Evolutionary conservation across 1,140 invertebrate genomes (phyloP).

Genomic region (Paramacrobiotus metropolitanus): DNA sequence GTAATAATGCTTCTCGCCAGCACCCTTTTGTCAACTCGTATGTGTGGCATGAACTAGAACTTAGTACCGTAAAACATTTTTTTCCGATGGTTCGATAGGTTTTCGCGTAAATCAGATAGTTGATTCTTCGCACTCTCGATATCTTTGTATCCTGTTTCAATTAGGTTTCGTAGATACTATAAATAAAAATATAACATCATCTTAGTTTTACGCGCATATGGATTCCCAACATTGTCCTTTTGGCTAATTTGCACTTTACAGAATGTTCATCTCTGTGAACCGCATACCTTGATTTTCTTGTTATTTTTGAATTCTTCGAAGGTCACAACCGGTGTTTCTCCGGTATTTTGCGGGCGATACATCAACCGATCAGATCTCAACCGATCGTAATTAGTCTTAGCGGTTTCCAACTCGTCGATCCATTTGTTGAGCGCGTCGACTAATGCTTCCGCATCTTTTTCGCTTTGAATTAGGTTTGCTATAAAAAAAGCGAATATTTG

Average conservation of each 20-base stretch:
- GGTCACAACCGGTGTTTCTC: not conserved
- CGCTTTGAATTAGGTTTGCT: not conserved
- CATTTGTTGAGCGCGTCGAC: not conserved
- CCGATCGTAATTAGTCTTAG: not conserved
- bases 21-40: not conserved
- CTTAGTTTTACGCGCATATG: not conserved
- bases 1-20: not conserved
- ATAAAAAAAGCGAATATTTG: not conserved
- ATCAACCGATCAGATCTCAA: not conserved
- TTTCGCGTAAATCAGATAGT: not conserved
- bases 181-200: not conserved
- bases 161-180: not conserved
- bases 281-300: not conserved
- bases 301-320: not conserved
- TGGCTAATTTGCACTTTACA: too few relatives aligned
- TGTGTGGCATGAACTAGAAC: not conserved
- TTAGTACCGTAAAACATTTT: not conserved
- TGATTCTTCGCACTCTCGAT: not conserved
- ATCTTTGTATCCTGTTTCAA: not conserved
- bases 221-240: too few relatives aligned
- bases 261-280: too few relatives aligned
- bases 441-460: not conserved
- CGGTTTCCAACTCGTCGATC: not conserved
- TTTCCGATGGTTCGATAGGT: not conserved
- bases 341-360: not conserved